Evolutionary conservation across 2,888 invertebrate genomes (phyloP).

Genomic region (Nezara viridula): DNA sequence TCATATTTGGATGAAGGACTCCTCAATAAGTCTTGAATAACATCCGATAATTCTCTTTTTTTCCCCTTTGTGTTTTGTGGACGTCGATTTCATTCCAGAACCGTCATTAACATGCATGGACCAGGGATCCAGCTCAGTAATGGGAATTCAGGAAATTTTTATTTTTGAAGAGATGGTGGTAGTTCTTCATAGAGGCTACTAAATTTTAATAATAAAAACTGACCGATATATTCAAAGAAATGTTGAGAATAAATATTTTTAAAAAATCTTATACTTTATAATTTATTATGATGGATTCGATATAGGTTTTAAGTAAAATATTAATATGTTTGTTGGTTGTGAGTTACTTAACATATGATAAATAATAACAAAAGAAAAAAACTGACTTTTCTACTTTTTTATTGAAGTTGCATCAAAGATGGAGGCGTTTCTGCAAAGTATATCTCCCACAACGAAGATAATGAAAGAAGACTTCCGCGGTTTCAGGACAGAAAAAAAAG

Average conservation of each 20-base stretch:
- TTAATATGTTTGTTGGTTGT: too few relatives aligned
- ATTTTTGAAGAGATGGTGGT: background rate
- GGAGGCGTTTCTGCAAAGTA: background rate
- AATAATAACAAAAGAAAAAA: too few relatives aligned
- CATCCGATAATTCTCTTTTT: background rate
- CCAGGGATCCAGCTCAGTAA: background rate
- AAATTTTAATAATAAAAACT: too few relatives aligned
- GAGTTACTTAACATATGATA: too few relatives aligned
- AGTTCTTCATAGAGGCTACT: background rate
- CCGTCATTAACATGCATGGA: background rate
- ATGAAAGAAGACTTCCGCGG: background rate
- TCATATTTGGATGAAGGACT: background rate
- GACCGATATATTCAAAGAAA: background rate
- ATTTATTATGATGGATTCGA: too few relatives aligned
- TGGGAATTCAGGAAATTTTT: background rate
- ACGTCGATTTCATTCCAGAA: background rate
- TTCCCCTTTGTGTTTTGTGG: background rate
- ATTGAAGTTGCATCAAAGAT: background rate
- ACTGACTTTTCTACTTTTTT: too few relatives aligned
- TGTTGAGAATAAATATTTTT: too few relatives aligned
- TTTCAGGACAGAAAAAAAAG: constrained; percentile 19
- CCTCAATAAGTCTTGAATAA: background rate
- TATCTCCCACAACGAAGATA: background rate
- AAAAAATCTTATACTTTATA: too few relatives aligned
- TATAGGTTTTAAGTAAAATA: too few relatives aligned